Base-by-base conservation (phyloP, 1,140 invertebrate genomes). In the Steinernema khuongi region DNA sequence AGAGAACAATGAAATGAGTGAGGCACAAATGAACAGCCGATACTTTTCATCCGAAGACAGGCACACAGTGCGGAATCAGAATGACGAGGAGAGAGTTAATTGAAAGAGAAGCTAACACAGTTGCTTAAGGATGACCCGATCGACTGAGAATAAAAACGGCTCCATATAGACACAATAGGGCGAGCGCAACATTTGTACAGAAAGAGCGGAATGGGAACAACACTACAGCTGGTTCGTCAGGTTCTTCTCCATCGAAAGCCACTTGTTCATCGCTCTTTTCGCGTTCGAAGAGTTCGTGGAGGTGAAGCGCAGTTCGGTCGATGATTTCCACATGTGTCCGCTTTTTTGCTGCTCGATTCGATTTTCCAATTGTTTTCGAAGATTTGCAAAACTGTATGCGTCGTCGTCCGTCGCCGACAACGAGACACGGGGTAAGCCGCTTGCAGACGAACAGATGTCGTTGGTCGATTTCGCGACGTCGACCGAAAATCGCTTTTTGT, bases 261-360 rank as follows among this genome's bases (percentile, higher is more conserved):
- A 60, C 50, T 60, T 60, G 50, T 60, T 60, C 50, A 60, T 60
- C 22, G 50, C 50, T 60, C 50, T 11, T 22, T 60, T 60, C 50
- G 50, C 50, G 50, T 60, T 60, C 4, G 50, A 60, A 22, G 50
- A 60, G 19, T 60, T 60, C 50, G 19, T 60, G 7, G 50, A 60
- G 50, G 50, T 60, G 50, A 60, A 60, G 50, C 50, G 50, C 50
- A 60, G 50, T 60, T 60, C 50, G 50, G 50, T 60, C 50, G 50
- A 60, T 60, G 50, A 60, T 60, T 60, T 60, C 50, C 50, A 60
- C 50, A 60, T 60, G 50, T 60, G 50, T 60, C 50, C 50, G 22
- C 50, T 60, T 60, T 60, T 60, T 60, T 60, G 14, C 4, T 22
- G 4, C 26, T 60, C 50, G 22, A 60, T 60, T 60, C 50, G 50